Conservation (phyloP, 2,113 vertebrate genomes). For the Myiagra hebetior region DNA sequence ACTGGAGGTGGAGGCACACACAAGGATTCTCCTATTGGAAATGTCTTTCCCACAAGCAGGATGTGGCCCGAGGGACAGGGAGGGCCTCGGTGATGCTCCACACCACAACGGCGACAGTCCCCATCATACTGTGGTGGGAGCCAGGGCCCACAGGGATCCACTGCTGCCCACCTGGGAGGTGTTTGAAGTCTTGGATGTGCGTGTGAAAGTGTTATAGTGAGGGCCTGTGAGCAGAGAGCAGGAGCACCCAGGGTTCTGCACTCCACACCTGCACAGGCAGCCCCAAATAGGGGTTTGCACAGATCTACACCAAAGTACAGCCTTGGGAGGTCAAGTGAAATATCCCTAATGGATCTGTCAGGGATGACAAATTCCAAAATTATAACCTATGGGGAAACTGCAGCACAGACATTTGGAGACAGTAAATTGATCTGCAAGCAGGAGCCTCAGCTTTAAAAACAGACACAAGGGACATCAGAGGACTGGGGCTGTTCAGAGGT, state of each 20-base stretch:
- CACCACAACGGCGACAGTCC: fast-evolving
- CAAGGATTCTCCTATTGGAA: neutral
- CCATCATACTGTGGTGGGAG: neutral
- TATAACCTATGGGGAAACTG: neutral
- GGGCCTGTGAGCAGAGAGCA: neutral
- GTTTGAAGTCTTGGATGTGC: neutral
- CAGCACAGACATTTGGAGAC: neutral
- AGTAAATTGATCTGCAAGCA: neutral
- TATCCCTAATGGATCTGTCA: neutral
- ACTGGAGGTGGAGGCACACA: neutral
- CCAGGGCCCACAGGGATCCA: neutral
- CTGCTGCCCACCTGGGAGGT: neutral
- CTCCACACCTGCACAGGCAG: neutral
- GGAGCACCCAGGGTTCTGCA: neutral
- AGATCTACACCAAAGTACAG: neutral
- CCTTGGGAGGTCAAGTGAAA: neutral
- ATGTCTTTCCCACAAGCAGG: fast-evolving
- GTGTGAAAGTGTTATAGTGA: fast-evolving
- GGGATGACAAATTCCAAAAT: neutral
- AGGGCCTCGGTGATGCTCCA: fast-evolving
- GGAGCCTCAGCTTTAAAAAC: neutral
- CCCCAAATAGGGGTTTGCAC: neutral
- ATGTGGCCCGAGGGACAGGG: neutral
- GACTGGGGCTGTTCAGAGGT: neutral
- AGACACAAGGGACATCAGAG: neutral